These are phyloP conservation scores for Polypterus bichir DNA, from an alignment of 2,113 vertebrate species.

Conservation along the genomic window DNA sequence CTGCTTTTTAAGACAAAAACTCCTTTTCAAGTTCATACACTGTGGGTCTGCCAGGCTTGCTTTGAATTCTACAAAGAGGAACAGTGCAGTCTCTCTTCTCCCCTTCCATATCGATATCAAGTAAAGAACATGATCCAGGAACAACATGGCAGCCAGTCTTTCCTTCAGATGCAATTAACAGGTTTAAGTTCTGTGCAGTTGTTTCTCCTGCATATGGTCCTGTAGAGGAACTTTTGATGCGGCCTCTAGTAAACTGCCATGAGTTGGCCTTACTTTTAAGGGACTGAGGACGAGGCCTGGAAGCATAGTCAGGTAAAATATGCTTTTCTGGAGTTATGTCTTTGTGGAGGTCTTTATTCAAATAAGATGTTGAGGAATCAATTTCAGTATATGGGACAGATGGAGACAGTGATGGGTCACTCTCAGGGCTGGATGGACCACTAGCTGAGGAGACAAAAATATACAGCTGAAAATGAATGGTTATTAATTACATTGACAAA, in stretches of 20 bases:
- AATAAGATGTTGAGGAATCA: conserved; percentile 5
- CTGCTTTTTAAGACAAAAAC: conserved; percentile 59
- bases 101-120: conserved; percentile 70
- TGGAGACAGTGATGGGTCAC: conserved; percentile 20
- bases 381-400: conserved; percentile 11
- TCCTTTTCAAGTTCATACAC: conserved; percentile 74
- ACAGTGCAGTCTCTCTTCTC: conserved; percentile 73
- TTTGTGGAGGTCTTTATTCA: conserved; percentile 34
- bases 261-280: conserved; percentile 48
- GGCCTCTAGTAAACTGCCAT: conserved; percentile 47
- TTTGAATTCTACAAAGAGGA: conserved; percentile 73
- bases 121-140: conserved; percentile 45
- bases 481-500: no score
- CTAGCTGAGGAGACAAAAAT: conserved; percentile 30
- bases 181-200: conserved; percentile 30
- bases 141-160: conserved; percentile 38
- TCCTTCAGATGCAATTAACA: conserved; percentile 37
- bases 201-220: conserved; percentile 40
- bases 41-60: conserved; percentile 43
- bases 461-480: no score
- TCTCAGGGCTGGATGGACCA: conserved; percentile 24
- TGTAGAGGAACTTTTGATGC: conserved; percentile 54
- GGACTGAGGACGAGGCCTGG: conserved; percentile 50
- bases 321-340: conserved; percentile 29
- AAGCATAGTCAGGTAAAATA: conserved; percentile 19